These are phyloP conservation scores for Gonocerus acuteangulatus DNA, from an alignment of 2,888 invertebrate species.

Conservation along the genomic window DNA sequence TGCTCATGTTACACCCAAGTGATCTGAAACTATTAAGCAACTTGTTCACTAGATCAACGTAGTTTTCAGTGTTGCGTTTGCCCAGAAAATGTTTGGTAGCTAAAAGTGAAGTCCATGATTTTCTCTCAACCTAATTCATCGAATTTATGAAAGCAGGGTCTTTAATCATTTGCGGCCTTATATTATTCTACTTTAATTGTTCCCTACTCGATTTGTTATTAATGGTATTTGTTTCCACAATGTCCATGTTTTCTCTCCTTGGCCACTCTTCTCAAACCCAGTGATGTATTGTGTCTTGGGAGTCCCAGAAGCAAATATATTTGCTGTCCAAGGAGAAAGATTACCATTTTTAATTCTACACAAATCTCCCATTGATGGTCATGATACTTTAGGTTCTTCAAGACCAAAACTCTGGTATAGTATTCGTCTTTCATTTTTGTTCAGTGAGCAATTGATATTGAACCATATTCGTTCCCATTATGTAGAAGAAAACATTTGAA, in stretches of 20 bases:
- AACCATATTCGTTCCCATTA: slow-evolving; percentile 40
- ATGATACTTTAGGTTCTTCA: slow-evolving; percentile 36
- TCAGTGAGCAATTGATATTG: slow-evolving; percentile 40
- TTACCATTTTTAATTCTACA: slow-evolving; percentile 38
- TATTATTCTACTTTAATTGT: background rate
- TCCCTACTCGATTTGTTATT: background rate
- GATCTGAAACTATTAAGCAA: too few relatives aligned
- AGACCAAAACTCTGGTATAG: slow-evolving; percentile 34
- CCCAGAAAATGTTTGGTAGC: background rate
- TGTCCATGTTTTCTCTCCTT: slow-evolving; percentile 22
- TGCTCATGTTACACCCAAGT: too few relatives aligned
- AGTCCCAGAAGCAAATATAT: slow-evolving; percentile 40
- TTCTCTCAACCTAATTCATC: background rate
- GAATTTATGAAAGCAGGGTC: background rate
- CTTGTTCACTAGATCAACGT: too few relatives aligned
- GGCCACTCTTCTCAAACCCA: slow-evolving; percentile 37
- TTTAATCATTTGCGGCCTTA: background rate
- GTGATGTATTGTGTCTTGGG: slow-evolving; percentile 38
- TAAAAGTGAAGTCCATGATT: background rate
- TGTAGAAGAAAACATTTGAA: slow-evolving; percentile 39
- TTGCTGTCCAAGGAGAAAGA: slow-evolving; percentile 39
- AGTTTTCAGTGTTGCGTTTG: too few relatives aligned
- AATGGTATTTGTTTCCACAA: slow-evolving; percentile 30
- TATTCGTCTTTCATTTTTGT: slow-evolving; percentile 37
- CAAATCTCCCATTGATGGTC: slow-evolving; percentile 37